Conservation (phyloP, 2,888 invertebrate genomes). For the Eulithis testata region DNA sequence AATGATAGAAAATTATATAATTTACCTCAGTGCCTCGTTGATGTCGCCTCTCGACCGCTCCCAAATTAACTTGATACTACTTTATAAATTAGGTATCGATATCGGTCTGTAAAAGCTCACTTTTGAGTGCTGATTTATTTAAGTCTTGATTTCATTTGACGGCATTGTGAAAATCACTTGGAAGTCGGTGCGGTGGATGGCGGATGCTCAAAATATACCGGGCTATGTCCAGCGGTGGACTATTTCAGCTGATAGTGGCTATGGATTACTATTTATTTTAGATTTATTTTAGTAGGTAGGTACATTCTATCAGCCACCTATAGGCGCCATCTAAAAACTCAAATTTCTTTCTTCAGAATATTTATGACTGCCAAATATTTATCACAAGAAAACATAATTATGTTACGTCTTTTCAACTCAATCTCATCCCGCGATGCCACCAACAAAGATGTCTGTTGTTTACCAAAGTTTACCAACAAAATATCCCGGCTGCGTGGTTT, state of each 20-base stretch:
- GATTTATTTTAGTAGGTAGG: background rate
- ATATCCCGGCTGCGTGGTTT: constrained; percentile 32
- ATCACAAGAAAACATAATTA: constrained; percentile 20
- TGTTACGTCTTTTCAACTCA: constrained; percentile 20
- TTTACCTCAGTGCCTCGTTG: constrained; percentile 44
- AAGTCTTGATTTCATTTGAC: too few species aligned
- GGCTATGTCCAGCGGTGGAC: too few species aligned
- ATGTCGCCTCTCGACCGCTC: constrained; percentile 39
- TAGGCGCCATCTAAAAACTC: background rate
- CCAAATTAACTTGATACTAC: constrained; percentile 45
- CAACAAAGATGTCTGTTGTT: constrained; percentile 34
- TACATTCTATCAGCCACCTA: background rate
- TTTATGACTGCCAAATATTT: constrained; percentile 24
- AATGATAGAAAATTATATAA: constrained; percentile 66
- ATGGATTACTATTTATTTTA: too few species aligned
- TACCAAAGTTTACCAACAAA: constrained; percentile 38
- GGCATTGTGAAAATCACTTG: too few species aligned
- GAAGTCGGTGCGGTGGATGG: too few species aligned
- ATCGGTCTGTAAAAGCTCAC: background rate
- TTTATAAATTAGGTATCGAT: constrained; percentile 18
- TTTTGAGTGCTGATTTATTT: too few species aligned
- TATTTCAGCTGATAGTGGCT: too few species aligned
- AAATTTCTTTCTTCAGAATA: constrained; percentile 15
- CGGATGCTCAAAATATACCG: too few species aligned
- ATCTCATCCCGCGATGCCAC: constrained; percentile 24